Evolutionary conservation across 2,888 invertebrate species (phyloP).

Genomic region (Trilocha varians): DNA sequence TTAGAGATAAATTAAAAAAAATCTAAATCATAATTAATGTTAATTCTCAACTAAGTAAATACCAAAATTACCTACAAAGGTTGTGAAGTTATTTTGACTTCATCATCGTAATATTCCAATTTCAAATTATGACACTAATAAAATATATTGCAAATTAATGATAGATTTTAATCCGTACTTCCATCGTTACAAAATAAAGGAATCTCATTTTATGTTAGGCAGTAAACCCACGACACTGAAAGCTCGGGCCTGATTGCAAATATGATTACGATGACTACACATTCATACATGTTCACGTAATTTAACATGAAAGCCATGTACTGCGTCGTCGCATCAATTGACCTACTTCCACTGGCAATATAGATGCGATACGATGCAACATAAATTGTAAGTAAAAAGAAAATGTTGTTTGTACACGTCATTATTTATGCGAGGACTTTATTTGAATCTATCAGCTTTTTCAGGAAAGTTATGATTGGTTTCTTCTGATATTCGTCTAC

Average conservation of each 20-base stretch:
- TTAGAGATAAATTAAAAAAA: too few relatives aligned
- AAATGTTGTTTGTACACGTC: neutral
- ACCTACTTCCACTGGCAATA: neutral
- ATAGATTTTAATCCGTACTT: too few relatives aligned
- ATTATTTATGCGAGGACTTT: constrained; percentile 7
- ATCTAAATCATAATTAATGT: too few relatives aligned
- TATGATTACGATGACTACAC: neutral
- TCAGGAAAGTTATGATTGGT: too few relatives aligned
- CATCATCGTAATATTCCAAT: too few relatives aligned
- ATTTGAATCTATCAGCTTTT: too few relatives aligned
- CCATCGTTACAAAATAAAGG: neutral
- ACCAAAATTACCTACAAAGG: too few relatives aligned
- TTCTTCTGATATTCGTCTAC: too few relatives aligned
- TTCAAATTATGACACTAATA: too few relatives aligned
- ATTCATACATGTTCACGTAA: neutral
- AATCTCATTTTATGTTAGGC: neutral
- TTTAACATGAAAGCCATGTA: neutral
- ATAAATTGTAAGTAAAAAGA: neutral
- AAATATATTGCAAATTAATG: too few relatives aligned
- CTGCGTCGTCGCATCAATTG: neutral
- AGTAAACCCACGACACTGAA: neutral
- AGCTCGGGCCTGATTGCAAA: neutral
- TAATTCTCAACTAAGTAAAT: too few relatives aligned
- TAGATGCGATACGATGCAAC: neutral
- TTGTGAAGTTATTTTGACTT: too few relatives aligned